Conservation (phyloP, 1,140 invertebrate genomes). For the Armadillidium nasatum region DNA sequence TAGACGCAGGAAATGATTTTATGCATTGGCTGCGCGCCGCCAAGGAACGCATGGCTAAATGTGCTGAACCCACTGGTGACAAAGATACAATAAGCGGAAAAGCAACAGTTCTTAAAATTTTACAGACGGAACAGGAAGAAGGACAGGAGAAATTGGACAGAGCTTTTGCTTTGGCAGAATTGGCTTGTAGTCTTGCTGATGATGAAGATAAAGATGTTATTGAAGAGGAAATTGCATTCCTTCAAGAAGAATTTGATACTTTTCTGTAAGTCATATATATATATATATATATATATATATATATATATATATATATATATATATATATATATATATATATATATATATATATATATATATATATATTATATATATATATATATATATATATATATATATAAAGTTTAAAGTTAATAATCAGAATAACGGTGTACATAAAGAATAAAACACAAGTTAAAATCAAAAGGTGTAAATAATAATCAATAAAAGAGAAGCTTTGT, state of each 20-base stretch:
- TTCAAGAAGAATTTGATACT: slow-evolving; percentile 64
- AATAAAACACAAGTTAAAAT: no score
- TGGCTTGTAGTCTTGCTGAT: slow-evolving; percentile 72
- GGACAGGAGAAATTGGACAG: slow-evolving; percentile 70
- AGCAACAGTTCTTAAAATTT: slow-evolving; percentile 73
- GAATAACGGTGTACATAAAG: no score
- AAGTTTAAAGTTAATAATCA: no score
- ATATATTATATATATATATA: no score
- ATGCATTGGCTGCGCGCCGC: slow-evolving; percentile 82
- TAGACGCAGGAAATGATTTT: slow-evolving; percentile 86
- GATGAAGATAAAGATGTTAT: slow-evolving; percentile 83
- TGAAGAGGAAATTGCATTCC: slow-evolving; percentile 79
- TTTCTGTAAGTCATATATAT: slow-evolving; percentile 55
- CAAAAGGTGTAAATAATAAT: no score
- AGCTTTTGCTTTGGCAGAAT: slow-evolving; percentile 73
- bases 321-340: no score
- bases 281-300: no score
- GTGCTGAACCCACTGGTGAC: slow-evolving; percentile 88
- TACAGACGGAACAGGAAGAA: slow-evolving; percentile 73
- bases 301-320: no score
- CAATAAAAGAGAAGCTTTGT: no score
- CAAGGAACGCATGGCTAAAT: slow-evolving; percentile 84
- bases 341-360: no score
- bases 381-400: no score
- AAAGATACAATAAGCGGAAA: slow-evolving; percentile 81